These are phyloP conservation scores for Bacillus rossius DNA, from an alignment of 1,140 invertebrate species.

Conservation along the genomic window DNA sequence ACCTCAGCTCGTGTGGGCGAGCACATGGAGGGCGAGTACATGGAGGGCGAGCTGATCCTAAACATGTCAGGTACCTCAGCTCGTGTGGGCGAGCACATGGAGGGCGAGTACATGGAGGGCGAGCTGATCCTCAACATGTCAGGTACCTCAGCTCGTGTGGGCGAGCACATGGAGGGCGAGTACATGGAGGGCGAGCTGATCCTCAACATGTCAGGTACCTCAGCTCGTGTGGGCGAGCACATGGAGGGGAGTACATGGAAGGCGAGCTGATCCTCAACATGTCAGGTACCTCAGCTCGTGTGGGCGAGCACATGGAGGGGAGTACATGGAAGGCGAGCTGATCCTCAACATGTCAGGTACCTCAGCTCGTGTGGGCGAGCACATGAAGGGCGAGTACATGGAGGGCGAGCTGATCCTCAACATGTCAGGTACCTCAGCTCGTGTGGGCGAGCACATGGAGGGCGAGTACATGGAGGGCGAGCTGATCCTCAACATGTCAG, in stretches of 20 bases:
- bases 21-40: conserved; percentile 79
- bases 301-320: too few species aligned
- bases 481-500: conserved; percentile 69
- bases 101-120: conserved; percentile 77
- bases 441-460: too few species aligned
- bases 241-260: conserved; percentile 81
- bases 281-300: too few species aligned
- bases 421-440: conserved; percentile 77
- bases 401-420: conserved; percentile 71
- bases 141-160: too few species aligned
- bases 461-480: conserved; percentile 76
- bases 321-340: conserved; percentile 72
- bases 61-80: conserved; percentile 81
- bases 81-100: conserved; percentile 84
- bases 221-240: conserved; percentile 82
- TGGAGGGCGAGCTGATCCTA: conserved; percentile 67
- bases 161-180: conserved; percentile 77
- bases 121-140: conserved; percentile 70
- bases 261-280: conserved; percentile 72
- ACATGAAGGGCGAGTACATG: conserved; percentile 76
- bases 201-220: conserved; percentile 76
- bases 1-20: too few species aligned
- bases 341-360: conserved; percentile 74
- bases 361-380: too few species aligned
- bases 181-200: conserved; percentile 71